Percentiles rank a stretch among this genome's conserved stretches.
These are phyloP conservation scores for Muscicapa comitata DNA, from an alignment of 2,797 vertebrate species.

Conservation along the genomic window DNA sequence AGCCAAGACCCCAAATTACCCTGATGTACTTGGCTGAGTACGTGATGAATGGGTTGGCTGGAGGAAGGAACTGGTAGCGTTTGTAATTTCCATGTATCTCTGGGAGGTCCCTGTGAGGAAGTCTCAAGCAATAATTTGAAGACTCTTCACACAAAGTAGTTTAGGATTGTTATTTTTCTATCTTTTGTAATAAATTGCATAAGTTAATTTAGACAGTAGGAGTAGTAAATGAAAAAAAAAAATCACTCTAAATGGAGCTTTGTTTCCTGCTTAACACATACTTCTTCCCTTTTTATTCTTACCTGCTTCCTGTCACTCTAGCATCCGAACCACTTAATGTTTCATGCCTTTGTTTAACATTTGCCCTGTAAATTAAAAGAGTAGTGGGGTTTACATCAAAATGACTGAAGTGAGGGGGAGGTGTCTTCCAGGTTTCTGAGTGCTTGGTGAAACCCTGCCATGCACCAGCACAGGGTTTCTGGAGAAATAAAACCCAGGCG, in stretches of 20 bases:
- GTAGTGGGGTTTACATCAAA: not conserved
- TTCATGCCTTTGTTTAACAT: not conserved
- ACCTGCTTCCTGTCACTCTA: not conserved
- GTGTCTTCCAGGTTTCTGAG: not conserved
- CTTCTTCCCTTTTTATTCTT: not conserved
- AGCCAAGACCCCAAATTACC: constrained; percentile 41
- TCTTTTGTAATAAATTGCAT: not conserved
- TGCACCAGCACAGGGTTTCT: not conserved
- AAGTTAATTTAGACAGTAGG: not conserved
- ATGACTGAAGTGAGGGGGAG: not conserved
- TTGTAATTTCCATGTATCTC: not conserved
- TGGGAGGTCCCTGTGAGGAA: not conserved
- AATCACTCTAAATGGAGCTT: not conserved
- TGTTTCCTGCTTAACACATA: not conserved
- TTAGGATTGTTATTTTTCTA: not conserved
- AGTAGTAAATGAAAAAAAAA: not conserved
- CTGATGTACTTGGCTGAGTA: constrained; percentile 19
- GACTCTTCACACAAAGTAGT: not conserved
- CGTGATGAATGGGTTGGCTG: constrained; percentile 22
- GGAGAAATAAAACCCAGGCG: not conserved
- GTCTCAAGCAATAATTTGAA: not conserved
- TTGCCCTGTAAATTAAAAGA: not conserved
- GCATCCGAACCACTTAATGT: not conserved
- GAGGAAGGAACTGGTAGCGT: not conserved
- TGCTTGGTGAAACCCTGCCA: not conserved